Conservation (phyloP, 2,888 invertebrate species). For the Eupeodes luniger region DNA sequence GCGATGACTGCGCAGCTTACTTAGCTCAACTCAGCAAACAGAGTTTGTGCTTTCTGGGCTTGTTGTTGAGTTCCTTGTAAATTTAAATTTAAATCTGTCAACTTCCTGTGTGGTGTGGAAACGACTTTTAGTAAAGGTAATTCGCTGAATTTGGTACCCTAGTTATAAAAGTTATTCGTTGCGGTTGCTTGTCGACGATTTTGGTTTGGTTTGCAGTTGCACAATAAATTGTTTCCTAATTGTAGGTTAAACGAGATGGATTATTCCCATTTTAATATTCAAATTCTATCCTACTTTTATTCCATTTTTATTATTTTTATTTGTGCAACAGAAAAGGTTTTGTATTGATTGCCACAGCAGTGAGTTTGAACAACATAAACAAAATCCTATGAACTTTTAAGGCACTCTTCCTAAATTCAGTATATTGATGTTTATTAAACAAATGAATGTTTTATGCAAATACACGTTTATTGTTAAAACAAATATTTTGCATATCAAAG, state of each 20-base stretch:
- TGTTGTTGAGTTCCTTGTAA: constrained; percentile 27
- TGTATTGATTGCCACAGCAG: neutral
- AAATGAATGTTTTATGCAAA: neutral
- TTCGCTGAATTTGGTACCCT: neutral
- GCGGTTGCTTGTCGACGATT: neutral
- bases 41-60: neutral
- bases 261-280: constrained; percentile 18
- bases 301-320: neutral
- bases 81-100: constrained; percentile 32
- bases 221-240: constrained; percentile 41
- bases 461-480: neutral
- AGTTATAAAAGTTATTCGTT: no score
- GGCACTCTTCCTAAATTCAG: neutral
- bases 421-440: neutral
- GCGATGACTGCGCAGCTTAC: no score
- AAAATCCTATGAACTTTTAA: neutral
- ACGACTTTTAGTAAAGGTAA: neutral
- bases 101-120: constrained; percentile 41
- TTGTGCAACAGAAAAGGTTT: neutral
- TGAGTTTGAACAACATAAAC: neutral
- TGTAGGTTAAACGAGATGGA: constrained; percentile 30
- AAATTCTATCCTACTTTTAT: constrained; percentile 1
- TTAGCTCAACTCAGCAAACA: neutral
- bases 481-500: no score
- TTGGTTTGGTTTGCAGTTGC: constrained; percentile 2